Evolutionary conservation across 2,797 vertebrate genomes (phyloP), one percentile per base, ranked within the genome.

Genomic region (Champsocephalus esox): DNA sequence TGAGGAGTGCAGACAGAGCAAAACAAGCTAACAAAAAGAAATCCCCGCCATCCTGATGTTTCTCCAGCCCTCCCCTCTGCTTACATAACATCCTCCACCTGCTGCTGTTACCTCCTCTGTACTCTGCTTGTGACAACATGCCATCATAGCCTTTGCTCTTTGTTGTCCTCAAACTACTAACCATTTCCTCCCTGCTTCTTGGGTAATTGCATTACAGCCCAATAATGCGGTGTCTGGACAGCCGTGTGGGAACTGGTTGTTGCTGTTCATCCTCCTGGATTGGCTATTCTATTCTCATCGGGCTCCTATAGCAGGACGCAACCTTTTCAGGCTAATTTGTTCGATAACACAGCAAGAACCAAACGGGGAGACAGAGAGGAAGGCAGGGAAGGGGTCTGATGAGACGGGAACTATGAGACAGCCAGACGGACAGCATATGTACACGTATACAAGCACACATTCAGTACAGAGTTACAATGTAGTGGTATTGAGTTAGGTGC

Each of bases 81-180:
- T 91, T 86, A 81, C 77, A 83, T 86, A 88, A 89, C 75, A 72
- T 84, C 82, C 70, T 67, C 81, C 82, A 80, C 86, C 79, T 88
- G 79, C 82, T 71, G 58, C 12, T 81, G 83, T 83, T 86, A 19
- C 73, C 70, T 73, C 77, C 70, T 59, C 64, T 71, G 48, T 64
- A 28, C 56, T 66, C 60, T 13, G 45, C 84, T 63, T 80, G 69
- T 68, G 38, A 68, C 78, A 65, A 52, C 75, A 81, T 16, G 75
- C n/a, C 63, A 43, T 81, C 49, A 28, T 70, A 51, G 78, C 49
- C 41, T 16, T 45, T 41, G 48, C 54, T 43, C 56, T 12, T 7
- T 7, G 45, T 73, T 71, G 48, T 45, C 52, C 49, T 75, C 44
- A 83, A 77, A 73, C 73, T 32, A 17, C 38, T 51, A 79, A 79